Conservation (phyloP, 2,113 vertebrate species). For the Tinamus guttatus region DNA sequence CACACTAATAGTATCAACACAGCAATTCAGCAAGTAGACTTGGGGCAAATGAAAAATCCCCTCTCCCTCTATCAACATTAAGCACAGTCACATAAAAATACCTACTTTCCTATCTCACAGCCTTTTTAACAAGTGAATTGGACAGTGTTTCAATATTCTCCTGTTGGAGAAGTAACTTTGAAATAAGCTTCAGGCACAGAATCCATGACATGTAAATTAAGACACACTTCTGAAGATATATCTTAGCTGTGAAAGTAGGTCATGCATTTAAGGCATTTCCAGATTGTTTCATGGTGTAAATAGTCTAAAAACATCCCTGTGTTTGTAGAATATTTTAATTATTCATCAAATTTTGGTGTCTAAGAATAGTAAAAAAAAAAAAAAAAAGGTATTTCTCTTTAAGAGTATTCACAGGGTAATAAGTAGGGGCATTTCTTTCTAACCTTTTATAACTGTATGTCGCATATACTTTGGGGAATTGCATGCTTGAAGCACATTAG, state of each 20-base stretch:
- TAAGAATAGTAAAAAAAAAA: neutral
- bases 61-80: neutral
- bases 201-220: constrained; percentile 40
- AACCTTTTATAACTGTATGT: neutral
- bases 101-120: neutral
- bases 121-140: neutral
- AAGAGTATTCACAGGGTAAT: neutral
- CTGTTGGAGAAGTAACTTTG: neutral
- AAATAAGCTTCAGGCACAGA: constrained; percentile 29
- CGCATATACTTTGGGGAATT: neutral
- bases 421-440: neutral
- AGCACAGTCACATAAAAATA: neutral
- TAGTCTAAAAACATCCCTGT: constrained; percentile 32
- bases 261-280: constrained; percentile 32
- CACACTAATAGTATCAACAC: neutral
- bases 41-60: neutral
- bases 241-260: constrained; percentile 48
- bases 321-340: constrained; percentile 34
- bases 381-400: neutral
- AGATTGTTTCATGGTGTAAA: constrained; percentile 4
- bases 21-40: neutral
- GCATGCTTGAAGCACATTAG: neutral
- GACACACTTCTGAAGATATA: constrained; percentile 6
- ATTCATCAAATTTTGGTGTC: constrained; percentile 5
- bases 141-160: neutral